Evolutionary conservation across 2,888 invertebrate species (phyloP).

Genomic region (Leucoptera coffeella): DNA sequence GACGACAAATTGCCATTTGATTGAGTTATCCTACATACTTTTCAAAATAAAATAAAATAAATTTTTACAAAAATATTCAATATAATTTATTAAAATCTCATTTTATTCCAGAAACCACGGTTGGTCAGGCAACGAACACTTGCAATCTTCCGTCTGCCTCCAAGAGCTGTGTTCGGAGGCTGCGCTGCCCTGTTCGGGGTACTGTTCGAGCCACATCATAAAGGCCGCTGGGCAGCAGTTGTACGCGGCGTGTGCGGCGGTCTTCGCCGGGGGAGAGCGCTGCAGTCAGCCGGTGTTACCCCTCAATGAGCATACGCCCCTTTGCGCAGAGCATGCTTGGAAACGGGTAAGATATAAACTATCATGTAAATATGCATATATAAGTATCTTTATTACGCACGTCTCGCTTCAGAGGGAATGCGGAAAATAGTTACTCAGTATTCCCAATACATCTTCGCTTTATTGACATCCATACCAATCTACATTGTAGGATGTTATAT

Average conservation of each 20-base stretch:
- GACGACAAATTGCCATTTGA: too few relatives aligned
- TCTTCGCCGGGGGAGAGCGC: conserved; percentile 40
- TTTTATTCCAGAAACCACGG: too few relatives aligned
- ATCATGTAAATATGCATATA: too few relatives aligned
- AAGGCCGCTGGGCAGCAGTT: conserved; percentile 77
- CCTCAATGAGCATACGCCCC: conserved; percentile 60
- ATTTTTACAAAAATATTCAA: too few relatives aligned
- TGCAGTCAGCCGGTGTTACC: conserved; percentile 40
- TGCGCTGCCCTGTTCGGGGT: conserved; percentile 71
- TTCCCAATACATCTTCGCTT: conserved; percentile 2
- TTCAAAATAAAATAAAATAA: too few relatives aligned
- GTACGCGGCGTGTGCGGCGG: conserved; percentile 41
- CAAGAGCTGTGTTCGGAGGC: conserved; percentile 20
- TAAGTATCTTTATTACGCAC: too few relatives aligned
- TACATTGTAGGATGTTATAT: too few relatives aligned
- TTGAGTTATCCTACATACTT: too few relatives aligned
- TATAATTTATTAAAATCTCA: too few relatives aligned
- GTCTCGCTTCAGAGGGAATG: too few relatives aligned
- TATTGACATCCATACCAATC: not conserved
- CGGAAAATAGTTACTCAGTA: too few relatives aligned
- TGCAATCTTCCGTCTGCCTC: conserved; percentile 12
- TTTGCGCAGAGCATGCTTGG: conserved; percentile 81
- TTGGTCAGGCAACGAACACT: conserved; percentile 30
- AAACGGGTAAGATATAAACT: conserved; percentile 53
- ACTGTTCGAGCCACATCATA: conserved; percentile 82